These are phyloP conservation scores for Dicyrtomina minuta DNA, from an alignment of 2,888 invertebrate species.

Conservation along the genomic window DNA sequence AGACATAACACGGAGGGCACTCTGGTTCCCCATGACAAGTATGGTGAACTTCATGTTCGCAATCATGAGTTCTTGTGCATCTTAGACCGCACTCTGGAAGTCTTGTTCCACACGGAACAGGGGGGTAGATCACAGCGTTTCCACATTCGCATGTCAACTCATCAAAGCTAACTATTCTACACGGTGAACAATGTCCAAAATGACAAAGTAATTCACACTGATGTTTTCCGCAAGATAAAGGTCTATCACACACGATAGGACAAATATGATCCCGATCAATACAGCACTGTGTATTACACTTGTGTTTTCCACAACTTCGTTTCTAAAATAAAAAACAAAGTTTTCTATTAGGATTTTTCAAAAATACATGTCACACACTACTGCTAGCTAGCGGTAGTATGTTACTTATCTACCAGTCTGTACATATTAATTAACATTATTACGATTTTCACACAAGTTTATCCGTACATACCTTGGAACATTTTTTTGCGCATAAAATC, in stretches of 20 bases:
- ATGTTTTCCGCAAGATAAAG: conserved; percentile 83
- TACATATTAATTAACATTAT: too few species aligned
- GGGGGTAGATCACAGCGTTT: conserved; percentile 79
- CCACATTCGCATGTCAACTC: conserved; percentile 93
- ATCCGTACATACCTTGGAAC: conserved; percentile 69
- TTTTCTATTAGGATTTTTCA: conserved; percentile 45
- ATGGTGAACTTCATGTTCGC: conserved; percentile 81
- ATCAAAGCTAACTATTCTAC: conserved; percentile 78
- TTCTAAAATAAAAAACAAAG: conserved; percentile 60
- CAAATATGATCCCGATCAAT: conserved; percentile 79
- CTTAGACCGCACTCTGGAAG: conserved; percentile 71
- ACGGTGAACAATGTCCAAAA: conserved; percentile 77
- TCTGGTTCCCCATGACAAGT: conserved; percentile 73
- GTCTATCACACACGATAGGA: conserved; percentile 75
- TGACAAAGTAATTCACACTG: conserved; percentile 88
- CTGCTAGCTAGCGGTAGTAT: background rate
- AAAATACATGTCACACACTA: background rate
- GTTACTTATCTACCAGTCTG: too few species aligned
- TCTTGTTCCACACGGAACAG: conserved; percentile 87
- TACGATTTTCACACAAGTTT: too few species aligned
- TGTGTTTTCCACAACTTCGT: conserved; percentile 81
- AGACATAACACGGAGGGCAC: conserved; percentile 83
- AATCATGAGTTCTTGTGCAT: conserved; percentile 74
- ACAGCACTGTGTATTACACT: conserved; percentile 79
- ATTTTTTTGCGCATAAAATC: conserved; percentile 83